These are phyloP conservation scores for Ctenosaura bakeri DNA, from an alignment of 2,797 vertebrate genomes.

Conservation along the genomic window DNA sequence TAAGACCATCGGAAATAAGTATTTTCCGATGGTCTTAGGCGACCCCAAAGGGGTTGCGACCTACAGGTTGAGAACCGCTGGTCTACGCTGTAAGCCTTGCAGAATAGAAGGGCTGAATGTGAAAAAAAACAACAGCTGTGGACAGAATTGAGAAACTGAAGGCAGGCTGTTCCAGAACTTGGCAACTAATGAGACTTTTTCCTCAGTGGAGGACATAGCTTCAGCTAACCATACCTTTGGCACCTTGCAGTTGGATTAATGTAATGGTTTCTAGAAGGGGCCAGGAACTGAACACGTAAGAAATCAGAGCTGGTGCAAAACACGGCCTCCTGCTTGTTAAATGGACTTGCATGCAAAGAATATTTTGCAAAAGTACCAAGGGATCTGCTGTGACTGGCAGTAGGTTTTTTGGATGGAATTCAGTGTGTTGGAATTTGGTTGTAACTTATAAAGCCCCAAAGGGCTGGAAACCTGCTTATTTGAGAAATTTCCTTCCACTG, in stretches of 20 bases:
- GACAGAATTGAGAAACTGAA: neutral
- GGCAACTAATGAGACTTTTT: conserved; percentile 37
- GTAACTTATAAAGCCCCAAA: conserved; percentile 55
- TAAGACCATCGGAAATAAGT: too few species aligned
- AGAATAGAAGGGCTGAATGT: neutral
- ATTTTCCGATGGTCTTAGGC: too few species aligned
- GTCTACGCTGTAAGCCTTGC: neutral
- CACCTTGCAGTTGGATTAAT: conserved; percentile 2
- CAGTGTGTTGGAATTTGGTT: conserved; percentile 46
- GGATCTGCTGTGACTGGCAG: conserved; percentile 50
- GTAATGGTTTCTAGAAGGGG: fast-evolving
- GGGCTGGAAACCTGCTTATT: conserved; percentile 38
- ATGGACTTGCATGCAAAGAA: conserved; percentile 59
- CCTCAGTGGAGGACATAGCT: conserved; percentile 13
- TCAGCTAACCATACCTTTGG: conserved; percentile 54
- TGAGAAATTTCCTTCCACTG: conserved; percentile 54
- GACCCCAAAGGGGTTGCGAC: too few species aligned
- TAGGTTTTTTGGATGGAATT: conserved; percentile 63
- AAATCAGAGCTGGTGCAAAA: conserved; percentile 62
- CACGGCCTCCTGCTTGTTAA: neutral
- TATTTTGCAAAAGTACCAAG: conserved; percentile 48
- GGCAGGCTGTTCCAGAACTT: neutral
- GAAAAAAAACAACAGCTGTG: neutral
- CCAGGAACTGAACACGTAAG: conserved; percentile 9
- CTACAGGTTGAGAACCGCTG: too few species aligned